Conservation (phyloP, 1,140 invertebrate species). For the Plodia interpunctella region DNA sequence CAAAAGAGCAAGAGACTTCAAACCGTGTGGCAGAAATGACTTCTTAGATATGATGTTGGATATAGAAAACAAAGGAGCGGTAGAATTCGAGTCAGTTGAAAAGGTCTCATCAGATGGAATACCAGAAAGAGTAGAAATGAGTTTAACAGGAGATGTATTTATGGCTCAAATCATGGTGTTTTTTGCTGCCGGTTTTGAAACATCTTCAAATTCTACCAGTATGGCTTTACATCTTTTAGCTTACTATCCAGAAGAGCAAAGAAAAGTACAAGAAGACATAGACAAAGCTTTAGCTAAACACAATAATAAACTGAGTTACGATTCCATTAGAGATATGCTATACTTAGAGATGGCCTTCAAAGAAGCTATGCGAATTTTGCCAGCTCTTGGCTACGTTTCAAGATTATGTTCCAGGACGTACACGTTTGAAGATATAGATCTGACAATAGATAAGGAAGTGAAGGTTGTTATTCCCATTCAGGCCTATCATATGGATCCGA, state of each 20-base stretch:
- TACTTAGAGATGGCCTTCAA: constrained; percentile 61
- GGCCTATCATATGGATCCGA: constrained; percentile 77
- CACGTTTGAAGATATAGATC: constrained; percentile 47
- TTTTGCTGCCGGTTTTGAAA: constrained; percentile 75
- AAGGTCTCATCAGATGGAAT: constrained; percentile 36
- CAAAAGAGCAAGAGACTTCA: constrained; percentile 51
- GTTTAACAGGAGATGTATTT: constrained; percentile 36
- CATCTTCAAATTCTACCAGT: constrained; percentile 61
- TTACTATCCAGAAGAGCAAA: constrained; percentile 64
- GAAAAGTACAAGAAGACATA: constrained; percentile 68
- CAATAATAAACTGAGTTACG: constrained; percentile 74
- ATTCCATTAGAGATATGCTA: constrained; percentile 77
- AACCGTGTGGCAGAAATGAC: constrained; percentile 62
- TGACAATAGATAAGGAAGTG: constrained; percentile 65
- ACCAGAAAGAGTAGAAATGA: constrained; percentile 13
- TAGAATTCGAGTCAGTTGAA: constrained; percentile 28
- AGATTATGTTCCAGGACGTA: constrained; percentile 54
- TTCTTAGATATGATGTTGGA: constrained; percentile 76
- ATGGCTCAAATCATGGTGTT: constrained; percentile 75
- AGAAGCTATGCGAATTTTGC: constrained; percentile 59
- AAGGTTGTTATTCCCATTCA: constrained; percentile 73
- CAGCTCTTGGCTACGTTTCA: constrained; percentile 49
- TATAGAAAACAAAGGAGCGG: constrained; percentile 38
- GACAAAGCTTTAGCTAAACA: constrained; percentile 57
- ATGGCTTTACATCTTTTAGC: constrained; percentile 72